Conservation (phyloP, 2,797 vertebrate species). For the Notolabrus celidotus region DNA sequence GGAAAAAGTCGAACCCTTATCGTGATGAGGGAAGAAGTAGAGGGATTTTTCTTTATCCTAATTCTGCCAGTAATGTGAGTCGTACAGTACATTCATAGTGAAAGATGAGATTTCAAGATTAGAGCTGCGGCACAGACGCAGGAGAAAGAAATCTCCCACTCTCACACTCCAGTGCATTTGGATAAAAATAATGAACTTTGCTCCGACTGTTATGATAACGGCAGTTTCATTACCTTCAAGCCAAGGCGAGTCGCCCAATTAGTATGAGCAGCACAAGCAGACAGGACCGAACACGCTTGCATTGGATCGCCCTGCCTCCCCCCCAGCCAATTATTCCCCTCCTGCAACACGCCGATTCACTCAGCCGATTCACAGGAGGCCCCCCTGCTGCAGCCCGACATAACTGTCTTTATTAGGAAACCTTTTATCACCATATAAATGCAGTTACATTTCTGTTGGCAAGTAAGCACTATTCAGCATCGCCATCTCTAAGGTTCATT, state of each 20-base stretch:
- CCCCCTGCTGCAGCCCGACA: conserved; percentile 49
- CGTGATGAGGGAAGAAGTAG: not conserved
- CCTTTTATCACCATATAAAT: conserved; percentile 60
- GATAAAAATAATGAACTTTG: conserved; percentile 77
- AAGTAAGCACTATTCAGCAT: conserved; percentile 37
- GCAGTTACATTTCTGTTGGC: conserved; percentile 54
- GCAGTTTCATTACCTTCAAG: conserved; percentile 76
- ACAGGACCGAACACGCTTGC: conserved; percentile 60
- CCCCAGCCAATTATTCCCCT: conserved; percentile 75
- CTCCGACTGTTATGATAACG: conserved; percentile 67
- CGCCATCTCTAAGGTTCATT: conserved; percentile 46
- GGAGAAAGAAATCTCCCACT: conserved; percentile 31
- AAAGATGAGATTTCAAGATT: conserved; percentile 33
- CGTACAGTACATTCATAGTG: conserved; percentile 5
- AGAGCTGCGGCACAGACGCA: conserved; percentile 26
- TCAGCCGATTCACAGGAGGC: conserved; percentile 38
- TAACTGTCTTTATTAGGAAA: conserved; percentile 60
- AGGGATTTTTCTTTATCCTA: not conserved
- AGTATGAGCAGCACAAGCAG: conserved; percentile 75
- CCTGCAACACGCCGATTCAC: conserved; percentile 60
- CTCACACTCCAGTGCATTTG: conserved; percentile 51
- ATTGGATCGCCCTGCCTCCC: conserved; percentile 64
- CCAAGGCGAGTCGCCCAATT: conserved; percentile 77
- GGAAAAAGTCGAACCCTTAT: not conserved
- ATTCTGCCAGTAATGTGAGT: conserved; percentile 8